Percentiles rank a stretch among this genome's conserved stretches.
Evolutionary conservation across 2,797 vertebrate genomes (phyloP).

Genomic region (Rhyacichthys aspro): DNA sequence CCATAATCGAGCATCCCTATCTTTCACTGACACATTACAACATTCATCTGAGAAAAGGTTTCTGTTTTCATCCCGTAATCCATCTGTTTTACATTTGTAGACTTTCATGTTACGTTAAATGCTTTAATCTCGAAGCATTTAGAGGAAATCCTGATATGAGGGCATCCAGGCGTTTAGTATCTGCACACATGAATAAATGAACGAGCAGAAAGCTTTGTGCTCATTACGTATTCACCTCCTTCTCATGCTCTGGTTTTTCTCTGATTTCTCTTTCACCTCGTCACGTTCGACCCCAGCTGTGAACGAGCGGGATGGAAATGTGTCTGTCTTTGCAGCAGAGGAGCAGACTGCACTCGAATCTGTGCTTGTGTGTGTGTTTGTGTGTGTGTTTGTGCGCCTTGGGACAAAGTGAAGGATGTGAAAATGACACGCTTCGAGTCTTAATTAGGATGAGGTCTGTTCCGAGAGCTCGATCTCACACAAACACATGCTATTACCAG

Average conservation of each 20-base stretch:
- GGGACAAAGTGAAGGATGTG: constrained; percentile 38
- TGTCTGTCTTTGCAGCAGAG: constrained; percentile 10
- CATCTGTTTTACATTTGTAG: background rate
- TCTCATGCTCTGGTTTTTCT: background rate
- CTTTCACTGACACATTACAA: no score
- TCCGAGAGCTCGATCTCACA: constrained; percentile 10
- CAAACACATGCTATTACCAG: no score
- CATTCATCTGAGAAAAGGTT: no score
- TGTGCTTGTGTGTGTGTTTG: constrained; percentile 7
- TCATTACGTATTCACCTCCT: background rate
- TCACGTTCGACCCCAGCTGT: constrained; percentile 1
- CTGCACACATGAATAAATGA: constrained; percentile 8
- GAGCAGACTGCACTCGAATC: constrained; percentile 33
- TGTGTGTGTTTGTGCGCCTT: constrained; percentile 33
- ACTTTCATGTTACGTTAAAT: background rate
- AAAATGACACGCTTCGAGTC: constrained; percentile 45
- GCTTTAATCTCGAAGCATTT: background rate
- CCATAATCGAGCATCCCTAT: no score
- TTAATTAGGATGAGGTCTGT: constrained; percentile 51
- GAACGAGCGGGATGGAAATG: background rate
- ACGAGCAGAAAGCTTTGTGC: background rate
- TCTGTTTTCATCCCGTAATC: no score
- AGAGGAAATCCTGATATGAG: background rate
- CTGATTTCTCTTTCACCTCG: background rate
- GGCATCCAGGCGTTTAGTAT: rapidly evolving